Conservation (phyloP, 1,140 invertebrate species). For the Plodia interpunctella region DNA sequence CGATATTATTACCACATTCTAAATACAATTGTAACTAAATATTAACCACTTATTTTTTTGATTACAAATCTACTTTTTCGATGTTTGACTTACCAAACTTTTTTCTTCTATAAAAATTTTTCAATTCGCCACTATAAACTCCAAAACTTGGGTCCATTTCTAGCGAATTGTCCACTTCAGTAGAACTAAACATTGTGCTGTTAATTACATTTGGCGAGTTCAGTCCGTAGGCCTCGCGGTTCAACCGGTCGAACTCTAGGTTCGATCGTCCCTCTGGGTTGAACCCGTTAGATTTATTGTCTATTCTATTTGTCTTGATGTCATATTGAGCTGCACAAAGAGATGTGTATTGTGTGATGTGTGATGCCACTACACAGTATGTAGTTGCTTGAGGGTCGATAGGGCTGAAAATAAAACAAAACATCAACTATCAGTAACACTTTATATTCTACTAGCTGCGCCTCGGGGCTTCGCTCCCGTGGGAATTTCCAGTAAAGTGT, state of each 20-base stretch:
- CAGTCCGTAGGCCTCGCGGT: background rate
- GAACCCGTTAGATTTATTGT: slow-evolving; percentile 42
- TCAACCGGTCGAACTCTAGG: slow-evolving; percentile 17
- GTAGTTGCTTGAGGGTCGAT: slow-evolving; percentile 78
- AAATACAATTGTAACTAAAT: too few relatives aligned
- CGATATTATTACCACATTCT: too few relatives aligned
- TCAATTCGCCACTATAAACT: slow-evolving; percentile 50
- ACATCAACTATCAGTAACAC: too few relatives aligned
- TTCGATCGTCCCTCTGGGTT: slow-evolving; percentile 33
- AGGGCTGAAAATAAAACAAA: slow-evolving; percentile 72
- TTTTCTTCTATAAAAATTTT: slow-evolving; percentile 48
- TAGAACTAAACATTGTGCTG: background rate
- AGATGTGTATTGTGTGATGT: slow-evolving; percentile 76
- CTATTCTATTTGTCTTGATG: slow-evolving; percentile 35
- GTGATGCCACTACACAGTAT: slow-evolving; percentile 79
- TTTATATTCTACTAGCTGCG: too few relatives aligned
- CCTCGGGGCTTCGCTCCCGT: too few relatives aligned
- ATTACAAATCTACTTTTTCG: too few relatives aligned
- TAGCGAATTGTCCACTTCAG: slow-evolving; percentile 31
- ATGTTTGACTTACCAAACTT: slow-evolving; percentile 52
- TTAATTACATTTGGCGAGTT: background rate
- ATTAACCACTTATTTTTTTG: too few relatives aligned
- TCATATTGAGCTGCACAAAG: slow-evolving; percentile 76
- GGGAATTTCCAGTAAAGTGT: too few relatives aligned
- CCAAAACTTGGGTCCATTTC: slow-evolving; percentile 31